Conservation (phyloP, 2,113 vertebrate genomes). For the Bostrychus sinensis region DNA sequence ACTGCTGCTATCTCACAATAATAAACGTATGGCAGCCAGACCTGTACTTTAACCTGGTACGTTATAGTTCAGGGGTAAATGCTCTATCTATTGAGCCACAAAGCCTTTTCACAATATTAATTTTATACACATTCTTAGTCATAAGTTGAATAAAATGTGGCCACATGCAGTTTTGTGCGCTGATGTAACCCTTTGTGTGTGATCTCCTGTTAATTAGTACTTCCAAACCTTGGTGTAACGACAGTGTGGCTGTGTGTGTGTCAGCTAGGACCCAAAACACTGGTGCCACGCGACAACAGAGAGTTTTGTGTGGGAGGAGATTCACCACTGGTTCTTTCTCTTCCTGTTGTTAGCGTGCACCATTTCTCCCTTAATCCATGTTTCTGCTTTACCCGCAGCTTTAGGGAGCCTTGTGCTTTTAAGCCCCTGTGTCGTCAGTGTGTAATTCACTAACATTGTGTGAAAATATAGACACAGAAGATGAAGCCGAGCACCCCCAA, state of each 20-base stretch:
- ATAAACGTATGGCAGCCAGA: too few relatives aligned
- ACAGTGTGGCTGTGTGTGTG: neutral
- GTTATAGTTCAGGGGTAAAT: too few relatives aligned
- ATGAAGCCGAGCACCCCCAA: neutral
- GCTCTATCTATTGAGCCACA: too few relatives aligned
- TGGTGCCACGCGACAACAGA: neutral
- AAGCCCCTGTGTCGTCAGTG: neutral
- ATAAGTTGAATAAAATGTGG: too few relatives aligned
- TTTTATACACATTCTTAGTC: too few relatives aligned
- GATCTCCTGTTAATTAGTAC: slow-evolving; percentile 1
- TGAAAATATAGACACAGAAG: slow-evolving; percentile 6
- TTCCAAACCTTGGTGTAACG: neutral
- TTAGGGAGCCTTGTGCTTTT: neutral
- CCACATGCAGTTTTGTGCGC: neutral
- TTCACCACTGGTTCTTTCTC: neutral
- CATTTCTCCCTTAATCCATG: neutral
- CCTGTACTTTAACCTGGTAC: too few relatives aligned
- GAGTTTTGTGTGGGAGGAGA: slow-evolving; percentile 9
- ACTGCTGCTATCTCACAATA: too few relatives aligned
- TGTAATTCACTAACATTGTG: neutral
- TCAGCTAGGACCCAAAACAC: neutral
- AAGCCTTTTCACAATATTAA: too few relatives aligned
- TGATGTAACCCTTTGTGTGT: neutral
- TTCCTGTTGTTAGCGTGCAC: neutral
- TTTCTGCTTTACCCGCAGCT: neutral